Percentiles rank a stretch among this genome's conserved stretches.
Evolutionary conservation across 2,797 vertebrate species (phyloP).

Genomic region (Rhinophrynus dorsalis): DNA sequence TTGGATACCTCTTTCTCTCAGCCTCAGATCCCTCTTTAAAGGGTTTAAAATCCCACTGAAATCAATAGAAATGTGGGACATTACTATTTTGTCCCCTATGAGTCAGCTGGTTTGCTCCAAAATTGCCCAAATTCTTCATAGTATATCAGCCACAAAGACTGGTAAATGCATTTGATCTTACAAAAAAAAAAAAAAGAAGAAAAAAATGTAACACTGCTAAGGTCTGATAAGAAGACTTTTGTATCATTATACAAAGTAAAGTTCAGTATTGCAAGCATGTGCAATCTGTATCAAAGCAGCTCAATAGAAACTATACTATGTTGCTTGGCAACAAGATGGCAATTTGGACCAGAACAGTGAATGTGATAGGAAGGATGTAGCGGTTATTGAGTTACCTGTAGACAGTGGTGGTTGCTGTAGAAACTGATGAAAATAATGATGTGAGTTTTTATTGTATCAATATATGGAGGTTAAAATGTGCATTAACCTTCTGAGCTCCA

Average conservation of each 20-base stretch:
- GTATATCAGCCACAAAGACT: too few relatives aligned
- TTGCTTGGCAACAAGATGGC: conserved; percentile 39
- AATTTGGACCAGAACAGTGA: conserved; percentile 24
- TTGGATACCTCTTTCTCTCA: too few relatives aligned
- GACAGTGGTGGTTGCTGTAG: conserved; percentile 26
- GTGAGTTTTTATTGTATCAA: not conserved
- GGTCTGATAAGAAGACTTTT: conserved; percentile 3
- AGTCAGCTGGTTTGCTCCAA: too few relatives aligned
- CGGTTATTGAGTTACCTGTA: conserved; percentile 24
- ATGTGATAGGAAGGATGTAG: conserved; percentile 16
- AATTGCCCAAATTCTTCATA: too few relatives aligned
- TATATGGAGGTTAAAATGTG: not conserved
- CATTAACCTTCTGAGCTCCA: too few relatives aligned
- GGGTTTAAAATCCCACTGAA: too few relatives aligned
- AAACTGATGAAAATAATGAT: conserved; percentile 34
- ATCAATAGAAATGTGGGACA: too few relatives aligned
- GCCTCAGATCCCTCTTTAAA: too few relatives aligned
- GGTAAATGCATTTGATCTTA: too few relatives aligned
- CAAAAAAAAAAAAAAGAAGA: too few relatives aligned
- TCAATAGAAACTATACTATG: conserved; percentile 15
- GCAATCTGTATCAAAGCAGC: conserved; percentile 29
- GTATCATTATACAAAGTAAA: conserved; percentile 14
- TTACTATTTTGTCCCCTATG: too few relatives aligned
- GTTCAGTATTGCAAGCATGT: conserved; percentile 10
- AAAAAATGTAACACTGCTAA: too few relatives aligned